Evolutionary conservation across 2,888 invertebrate genomes (phyloP), one percentile per base, ranked within the genome.

Genomic region (Bursaphelenchus okinawaensis): DNA sequence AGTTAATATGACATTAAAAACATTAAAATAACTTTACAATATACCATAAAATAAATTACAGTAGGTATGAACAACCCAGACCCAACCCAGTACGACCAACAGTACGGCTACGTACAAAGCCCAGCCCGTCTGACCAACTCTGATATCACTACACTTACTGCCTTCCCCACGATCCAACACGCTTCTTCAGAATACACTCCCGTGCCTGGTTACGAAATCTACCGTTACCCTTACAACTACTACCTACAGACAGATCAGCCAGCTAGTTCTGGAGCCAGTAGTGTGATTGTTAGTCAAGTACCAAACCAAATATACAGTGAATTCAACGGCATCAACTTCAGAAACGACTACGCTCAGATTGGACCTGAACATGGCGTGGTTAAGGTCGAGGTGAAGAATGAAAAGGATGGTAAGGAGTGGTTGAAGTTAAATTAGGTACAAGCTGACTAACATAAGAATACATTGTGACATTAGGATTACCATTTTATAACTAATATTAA

Each of bases 61-160:
- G n/a, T n/a, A 52, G 19, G 9, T n/a, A 62, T 62, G 62, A 62
- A 62, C 62, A 62, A 62, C 28, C 62, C 20, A 12, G 62, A 62
- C 4, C 62, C 62, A 16, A 55, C 28, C 23, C 60, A 59, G 19
- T 54, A 62, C 22, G 26, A 56, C 29, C 62, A 57, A 26, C 22
- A 52, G 2, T 62, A 62, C 55, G 62, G 62, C 27, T 62, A 62
- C 6, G 52, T 50, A 29, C 58, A 57, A 4, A 62, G 62, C 52
- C 62, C 62, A 12, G 62, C 62, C 9, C 62, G 62, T 3, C 27
- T 62, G 3, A 60, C 67, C n/a, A 50, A 68, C 2, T 55, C 62
- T 16, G 75, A 75, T 19, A 71, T 75, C 65, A 69, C 74, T 27
- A 69, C 72, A n/a, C 62, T 75, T 57, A 69, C 71, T 24, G 58